Conservation (phyloP, 53 echinoderm and acorn worm species). For the Arbacia lixula region DNA sequence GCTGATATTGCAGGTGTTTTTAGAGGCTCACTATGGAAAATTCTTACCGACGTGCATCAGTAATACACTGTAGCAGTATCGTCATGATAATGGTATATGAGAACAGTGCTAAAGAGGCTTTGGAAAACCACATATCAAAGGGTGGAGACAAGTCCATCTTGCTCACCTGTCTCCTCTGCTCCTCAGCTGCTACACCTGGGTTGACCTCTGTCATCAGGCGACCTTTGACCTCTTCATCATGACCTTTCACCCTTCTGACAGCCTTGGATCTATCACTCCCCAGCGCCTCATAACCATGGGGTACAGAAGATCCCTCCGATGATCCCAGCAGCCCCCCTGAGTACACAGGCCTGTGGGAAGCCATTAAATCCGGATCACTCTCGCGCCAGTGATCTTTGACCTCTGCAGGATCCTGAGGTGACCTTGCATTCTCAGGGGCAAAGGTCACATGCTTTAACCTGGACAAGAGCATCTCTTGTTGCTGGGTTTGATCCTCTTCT, state of each 20-base stretch:
- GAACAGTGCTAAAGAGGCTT: no score
- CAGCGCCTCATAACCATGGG: no score
- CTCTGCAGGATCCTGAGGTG: neutral
- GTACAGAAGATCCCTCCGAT: neutral
- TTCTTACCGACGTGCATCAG: no score
- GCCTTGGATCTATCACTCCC: neutral
- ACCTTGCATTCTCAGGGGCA: neutral
- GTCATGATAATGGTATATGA: no score
- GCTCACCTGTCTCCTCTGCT: conserved; percentile 55
- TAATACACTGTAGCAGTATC: no score
- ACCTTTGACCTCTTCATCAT: conserved; percentile 1
- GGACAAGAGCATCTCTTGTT: neutral
- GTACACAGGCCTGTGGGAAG: neutral
- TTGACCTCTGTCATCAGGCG: conserved; percentile 52
- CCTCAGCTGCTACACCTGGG: conserved; percentile 59
- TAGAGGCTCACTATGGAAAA: no score
- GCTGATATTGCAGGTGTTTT: no score
- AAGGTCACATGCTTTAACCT: conserved; percentile 34
- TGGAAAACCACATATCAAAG: no score
- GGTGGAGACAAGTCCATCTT: no score
- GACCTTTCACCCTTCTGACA: conserved; percentile 7
- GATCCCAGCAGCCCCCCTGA: neutral
- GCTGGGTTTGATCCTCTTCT: neutral
- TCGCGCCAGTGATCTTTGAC: conserved; percentile 1
- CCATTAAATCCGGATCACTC: neutral